phyloP scores from a whole-genome alignment of 2,888 invertebrate genomes.

The Colletes collaris region DNA sequence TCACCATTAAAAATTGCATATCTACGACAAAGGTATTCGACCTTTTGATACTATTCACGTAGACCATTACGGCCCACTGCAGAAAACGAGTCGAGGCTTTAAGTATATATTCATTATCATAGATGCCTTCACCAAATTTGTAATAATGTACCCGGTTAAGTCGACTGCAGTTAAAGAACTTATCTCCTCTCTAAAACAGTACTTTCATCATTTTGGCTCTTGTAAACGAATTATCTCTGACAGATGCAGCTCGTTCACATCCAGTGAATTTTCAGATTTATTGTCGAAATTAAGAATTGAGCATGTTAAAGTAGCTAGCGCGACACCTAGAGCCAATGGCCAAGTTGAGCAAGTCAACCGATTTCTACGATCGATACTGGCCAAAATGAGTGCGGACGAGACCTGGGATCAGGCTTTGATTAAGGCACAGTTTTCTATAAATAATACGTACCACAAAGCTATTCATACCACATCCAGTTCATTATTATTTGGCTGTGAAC shows the following conservation, averaged over 20 bases:
- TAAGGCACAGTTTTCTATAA: conserved; percentile 28
- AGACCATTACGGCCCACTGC: conserved; percentile 10
- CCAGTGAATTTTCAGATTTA: conserved; percentile 11
- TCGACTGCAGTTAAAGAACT: conserved; percentile 22
- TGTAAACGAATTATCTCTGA: conserved; percentile 25
- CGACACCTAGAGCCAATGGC: too few species aligned
- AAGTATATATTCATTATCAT: conserved; percentile 2
- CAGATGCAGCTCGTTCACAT: conserved; percentile 25
- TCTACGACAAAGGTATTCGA: too few species aligned
- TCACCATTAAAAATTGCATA: too few species aligned
- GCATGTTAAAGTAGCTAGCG: too few species aligned
- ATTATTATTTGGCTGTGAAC: conserved; percentile 21
- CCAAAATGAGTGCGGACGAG: not conserved
- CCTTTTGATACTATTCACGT: conserved; percentile 16
- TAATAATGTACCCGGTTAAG: conserved; percentile 19
- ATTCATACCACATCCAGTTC: conserved; percentile 10
- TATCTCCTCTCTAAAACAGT: not conserved
- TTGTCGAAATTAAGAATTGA: not conserved
- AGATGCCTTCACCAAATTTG: conserved; percentile 13
- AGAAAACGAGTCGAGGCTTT: conserved; percentile 11
- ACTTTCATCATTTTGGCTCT: conserved; percentile 14
- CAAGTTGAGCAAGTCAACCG: too few species aligned
- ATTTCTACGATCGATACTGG: not conserved
- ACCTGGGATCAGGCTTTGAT: conserved; percentile 8
- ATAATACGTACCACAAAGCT: conserved; percentile 3